Evolutionary conservation across 2,888 invertebrate genomes (phyloP).

Genomic region (Trachelus troglodyta): DNA sequence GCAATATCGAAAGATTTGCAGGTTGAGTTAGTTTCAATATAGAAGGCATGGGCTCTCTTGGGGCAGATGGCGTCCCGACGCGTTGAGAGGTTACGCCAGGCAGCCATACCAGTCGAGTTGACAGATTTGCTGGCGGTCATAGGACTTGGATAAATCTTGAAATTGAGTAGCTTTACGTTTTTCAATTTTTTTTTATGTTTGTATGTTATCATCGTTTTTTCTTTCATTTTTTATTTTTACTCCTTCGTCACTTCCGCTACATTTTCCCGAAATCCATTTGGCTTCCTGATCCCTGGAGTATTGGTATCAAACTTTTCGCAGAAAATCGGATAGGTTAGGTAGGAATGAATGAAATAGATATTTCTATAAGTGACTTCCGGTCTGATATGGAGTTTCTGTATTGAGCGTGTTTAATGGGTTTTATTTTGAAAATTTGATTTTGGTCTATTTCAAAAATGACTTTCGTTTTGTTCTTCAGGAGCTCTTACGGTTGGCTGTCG

Average conservation of each 20-base stretch:
- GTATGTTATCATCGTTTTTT: too few species aligned
- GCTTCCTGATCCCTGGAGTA: background rate
- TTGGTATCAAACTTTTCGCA: background rate
- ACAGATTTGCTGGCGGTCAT: background rate
- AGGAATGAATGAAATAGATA: background rate
- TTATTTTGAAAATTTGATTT: background rate
- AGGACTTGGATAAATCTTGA: background rate
- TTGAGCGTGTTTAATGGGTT: background rate
- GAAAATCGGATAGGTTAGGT: background rate
- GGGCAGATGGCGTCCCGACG: background rate
- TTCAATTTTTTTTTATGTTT: background rate
- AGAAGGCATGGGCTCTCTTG: background rate
- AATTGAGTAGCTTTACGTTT: background rate
- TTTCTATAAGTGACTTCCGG: background rate
- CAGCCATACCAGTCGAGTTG: background rate
- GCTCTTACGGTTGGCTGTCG: too few species aligned
- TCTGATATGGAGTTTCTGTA: background rate
- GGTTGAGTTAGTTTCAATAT: constrained; percentile 34
- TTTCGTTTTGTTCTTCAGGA: background rate
- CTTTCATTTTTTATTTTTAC: background rate
- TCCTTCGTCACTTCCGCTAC: background rate
- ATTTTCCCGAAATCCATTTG: background rate
- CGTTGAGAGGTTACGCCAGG: background rate
- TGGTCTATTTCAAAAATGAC: background rate
- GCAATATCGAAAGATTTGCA: constrained; percentile 41